Evolutionary conservation across 2,888 invertebrate genomes (phyloP).

Genomic region (Lasioglossum lativentre): DNA sequence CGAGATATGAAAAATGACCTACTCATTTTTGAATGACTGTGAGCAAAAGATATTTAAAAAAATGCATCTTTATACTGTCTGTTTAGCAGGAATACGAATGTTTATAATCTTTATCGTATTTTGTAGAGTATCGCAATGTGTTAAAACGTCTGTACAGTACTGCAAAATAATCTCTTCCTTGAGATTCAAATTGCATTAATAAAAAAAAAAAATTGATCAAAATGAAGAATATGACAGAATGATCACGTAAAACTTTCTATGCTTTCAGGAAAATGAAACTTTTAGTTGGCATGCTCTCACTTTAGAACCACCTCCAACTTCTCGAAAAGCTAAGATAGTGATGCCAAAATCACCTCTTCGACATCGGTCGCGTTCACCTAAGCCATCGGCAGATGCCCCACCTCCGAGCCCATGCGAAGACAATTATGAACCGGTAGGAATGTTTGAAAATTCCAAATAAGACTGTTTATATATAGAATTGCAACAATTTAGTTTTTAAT

Average conservation of each 20-base stretch:
- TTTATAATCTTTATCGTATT: no score
- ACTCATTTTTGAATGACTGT: no score
- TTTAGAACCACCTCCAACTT: constrained; percentile 78
- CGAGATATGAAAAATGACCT: no score
- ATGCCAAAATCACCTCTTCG: constrained; percentile 64
- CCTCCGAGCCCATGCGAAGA: constrained; percentile 38
- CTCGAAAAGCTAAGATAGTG: constrained; percentile 71
- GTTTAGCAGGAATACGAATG: no score
- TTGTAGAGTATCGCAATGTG: no score
- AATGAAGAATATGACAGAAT: not conserved
- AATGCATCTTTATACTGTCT: no score
- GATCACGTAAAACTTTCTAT: not conserved
- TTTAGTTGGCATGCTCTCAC: constrained; percentile 82
- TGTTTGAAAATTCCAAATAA: not conserved
- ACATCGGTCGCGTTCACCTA: constrained; percentile 31
- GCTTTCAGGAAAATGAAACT: constrained; percentile 79
- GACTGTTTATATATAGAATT: not conserved
- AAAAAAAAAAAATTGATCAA: no score
- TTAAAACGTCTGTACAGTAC: no score
- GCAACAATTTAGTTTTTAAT: not conserved
- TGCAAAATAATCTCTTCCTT: no score
- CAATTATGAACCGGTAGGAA: constrained; percentile 48
- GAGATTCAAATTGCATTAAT: no score
- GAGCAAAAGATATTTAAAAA: no score
- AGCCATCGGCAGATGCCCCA: not conserved